A percentile compares a stretch with the other conserved stretches of the same genome.
These are phyloP conservation scores for Petrocephalus schoutedeni DNA, from an alignment of 2,797 vertebrate genomes.

Conservation along the genomic window DNA sequence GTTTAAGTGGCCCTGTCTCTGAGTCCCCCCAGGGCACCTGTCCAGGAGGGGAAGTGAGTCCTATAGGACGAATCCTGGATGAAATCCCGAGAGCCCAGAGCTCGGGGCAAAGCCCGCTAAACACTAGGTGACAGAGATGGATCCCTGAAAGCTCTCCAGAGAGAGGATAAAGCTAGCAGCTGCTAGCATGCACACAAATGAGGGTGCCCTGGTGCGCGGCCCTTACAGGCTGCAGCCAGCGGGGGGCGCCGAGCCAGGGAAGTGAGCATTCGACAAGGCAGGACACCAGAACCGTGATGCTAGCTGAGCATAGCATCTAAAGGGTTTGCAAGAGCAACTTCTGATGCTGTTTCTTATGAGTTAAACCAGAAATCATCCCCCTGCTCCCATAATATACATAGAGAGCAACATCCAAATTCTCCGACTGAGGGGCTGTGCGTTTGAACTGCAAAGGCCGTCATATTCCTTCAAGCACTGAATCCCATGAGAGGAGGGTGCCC, in stretches of 20 bases:
- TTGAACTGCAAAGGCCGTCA: not conserved
- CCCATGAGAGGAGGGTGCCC: not conserved
- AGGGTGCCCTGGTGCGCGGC: not conserved
- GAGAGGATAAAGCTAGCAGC: not conserved
- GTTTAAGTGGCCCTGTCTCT: conserved; percentile 10
- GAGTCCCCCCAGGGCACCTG: not conserved
- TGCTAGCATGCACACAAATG: not conserved
- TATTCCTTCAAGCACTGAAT: not conserved
- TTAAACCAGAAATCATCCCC: no score
- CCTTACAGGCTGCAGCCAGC: not conserved
- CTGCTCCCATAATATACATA: no score
- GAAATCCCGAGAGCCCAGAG: not conserved
- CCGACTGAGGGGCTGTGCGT: no score
- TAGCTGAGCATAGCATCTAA: no score
- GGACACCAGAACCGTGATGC: no score
- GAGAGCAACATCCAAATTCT: no score
- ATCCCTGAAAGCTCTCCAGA: not conserved
- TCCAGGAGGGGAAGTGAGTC: not conserved
- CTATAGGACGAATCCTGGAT: not conserved
- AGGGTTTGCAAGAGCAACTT: no score
- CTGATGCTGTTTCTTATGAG: no score
- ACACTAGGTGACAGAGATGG: not conserved
- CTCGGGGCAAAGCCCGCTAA: not conserved
- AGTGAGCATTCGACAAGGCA: no score
- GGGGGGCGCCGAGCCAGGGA: no score